Evolutionary conservation across 2,888 invertebrate genomes (phyloP), one percentile per base, ranked within the genome.

Genomic region (Ophraella communa): DNA sequence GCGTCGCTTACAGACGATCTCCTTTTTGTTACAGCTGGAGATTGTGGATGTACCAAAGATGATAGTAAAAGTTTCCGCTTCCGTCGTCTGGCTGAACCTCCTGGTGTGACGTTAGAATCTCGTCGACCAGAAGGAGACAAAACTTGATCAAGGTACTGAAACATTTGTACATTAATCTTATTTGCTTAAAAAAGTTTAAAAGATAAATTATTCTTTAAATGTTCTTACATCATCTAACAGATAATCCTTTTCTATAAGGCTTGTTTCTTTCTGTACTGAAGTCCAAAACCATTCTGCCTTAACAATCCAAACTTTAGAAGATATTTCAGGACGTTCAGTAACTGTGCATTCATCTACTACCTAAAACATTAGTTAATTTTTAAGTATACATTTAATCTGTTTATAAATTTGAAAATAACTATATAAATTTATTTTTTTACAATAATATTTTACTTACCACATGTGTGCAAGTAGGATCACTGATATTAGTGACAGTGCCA

Each of bases 281-380:
- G 94, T 94, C 98, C 98, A 98, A 84, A 98, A 98, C 98, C 98
- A 98, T 85, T 97, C 95, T 4, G 93, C 93, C 83, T 93, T 94
- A 59, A 95, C 91, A 69, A 95, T 86, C 79, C 91, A 90, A 24
- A 91, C 90, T 74, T 88, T 87, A 14, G 82, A 78, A 67, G 87
- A 83, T 56, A 82, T 84, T 66, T 89, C 88, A 61, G 90, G 88
- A 60, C 78, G 75, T 77, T 91, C 92, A 47, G 90, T 91, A 70
- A 91, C 87, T 54, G 88, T 85, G 75, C 87, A 90, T 79, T 94
- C 93, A 81, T 95, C 94, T 62, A 95, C 92, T 67, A 94, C 94
- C 94, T 42, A 42, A 42, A 42, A 14, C 14, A 17, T 11, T 2
- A 42, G n/a, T 17, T 3, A 42, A 42, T 11, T 42, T 42, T 42